Conservation (phyloP, 2,888 invertebrate species). For the Lypha dubia region DNA sequence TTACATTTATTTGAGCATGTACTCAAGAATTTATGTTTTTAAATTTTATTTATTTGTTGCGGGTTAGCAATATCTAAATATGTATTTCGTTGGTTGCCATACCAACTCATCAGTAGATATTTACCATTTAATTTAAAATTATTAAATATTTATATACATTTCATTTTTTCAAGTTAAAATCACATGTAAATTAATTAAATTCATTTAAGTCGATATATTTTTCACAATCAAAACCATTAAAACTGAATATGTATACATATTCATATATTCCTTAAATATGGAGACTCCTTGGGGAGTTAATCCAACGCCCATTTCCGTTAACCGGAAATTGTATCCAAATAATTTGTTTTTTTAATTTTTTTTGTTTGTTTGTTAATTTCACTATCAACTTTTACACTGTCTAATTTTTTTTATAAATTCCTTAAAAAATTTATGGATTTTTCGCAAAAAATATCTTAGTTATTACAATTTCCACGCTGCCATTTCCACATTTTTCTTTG, state of each 20-base stretch:
- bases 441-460: slow-evolving; percentile 10
- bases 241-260: not conserved
- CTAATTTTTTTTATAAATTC: not conserved
- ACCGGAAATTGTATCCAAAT: slow-evolving; percentile 68
- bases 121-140: not conserved
- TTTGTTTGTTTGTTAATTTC: not conserved
- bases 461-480: slow-evolving; percentile 43
- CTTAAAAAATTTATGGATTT: slow-evolving; percentile 53
- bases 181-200: not conserved
- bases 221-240: not conserved
- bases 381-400: slow-evolving; percentile 21
- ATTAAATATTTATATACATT: slow-evolving; percentile 1
- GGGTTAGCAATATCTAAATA: too few species aligned
- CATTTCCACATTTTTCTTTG: slow-evolving; percentile 49
- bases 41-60: too few species aligned
- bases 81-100: too few species aligned
- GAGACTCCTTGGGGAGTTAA: slow-evolving; percentile 70
- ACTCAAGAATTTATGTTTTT: too few species aligned
- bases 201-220: too few species aligned
- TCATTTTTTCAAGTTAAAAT: not conserved
- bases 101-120: too few species aligned
- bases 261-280: slow-evolving; percentile 15
- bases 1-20: too few species aligned
- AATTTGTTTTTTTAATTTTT: too few species aligned
- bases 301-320: slow-evolving; percentile 74